Percentiles rank a stretch among this genome's conserved stretches.
Evolutionary conservation across 2,797 vertebrate genomes (phyloP).

Genomic region (Dicrostonyx torquatus): DNA sequence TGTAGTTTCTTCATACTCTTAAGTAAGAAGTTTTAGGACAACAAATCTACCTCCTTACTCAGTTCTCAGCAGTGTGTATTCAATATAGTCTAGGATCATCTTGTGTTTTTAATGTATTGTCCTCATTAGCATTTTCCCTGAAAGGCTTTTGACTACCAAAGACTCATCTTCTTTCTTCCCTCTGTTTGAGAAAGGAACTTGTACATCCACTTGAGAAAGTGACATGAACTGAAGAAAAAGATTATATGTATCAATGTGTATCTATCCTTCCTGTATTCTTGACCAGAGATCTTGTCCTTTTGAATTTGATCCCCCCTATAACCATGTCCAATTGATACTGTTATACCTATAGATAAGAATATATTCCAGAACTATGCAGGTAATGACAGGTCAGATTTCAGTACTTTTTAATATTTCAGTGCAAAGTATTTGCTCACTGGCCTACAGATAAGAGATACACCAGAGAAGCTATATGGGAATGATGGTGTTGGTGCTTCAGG

Average conservation of each 20-base stretch:
- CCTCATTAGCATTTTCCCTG: background rate
- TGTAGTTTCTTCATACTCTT: background rate
- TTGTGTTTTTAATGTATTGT: background rate
- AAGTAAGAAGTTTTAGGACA: background rate
- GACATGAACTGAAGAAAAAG: background rate
- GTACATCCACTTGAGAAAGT: background rate
- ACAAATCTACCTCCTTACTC: background rate
- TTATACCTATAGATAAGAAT: background rate
- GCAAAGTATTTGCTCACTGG: background rate
- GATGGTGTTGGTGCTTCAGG: background rate
- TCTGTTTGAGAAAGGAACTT: background rate
- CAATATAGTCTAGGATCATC: background rate
- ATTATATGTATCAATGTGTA: background rate
- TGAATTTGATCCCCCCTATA: background rate
- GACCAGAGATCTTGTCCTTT: background rate
- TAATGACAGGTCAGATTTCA: background rate
- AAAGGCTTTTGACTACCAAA: background rate
- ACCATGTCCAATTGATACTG: no score
- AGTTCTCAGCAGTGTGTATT: background rate
- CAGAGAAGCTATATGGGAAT: background rate
- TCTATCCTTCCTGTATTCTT: background rate
- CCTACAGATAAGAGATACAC: background rate
- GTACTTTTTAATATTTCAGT: background rate
- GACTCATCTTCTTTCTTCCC: accelerated
- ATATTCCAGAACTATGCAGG: background rate